Evolutionary conservation across 2,797 vertebrate species (phyloP), one percentile per base, ranked within the genome.

Genomic region (Hozukius guyotensis): DNA sequence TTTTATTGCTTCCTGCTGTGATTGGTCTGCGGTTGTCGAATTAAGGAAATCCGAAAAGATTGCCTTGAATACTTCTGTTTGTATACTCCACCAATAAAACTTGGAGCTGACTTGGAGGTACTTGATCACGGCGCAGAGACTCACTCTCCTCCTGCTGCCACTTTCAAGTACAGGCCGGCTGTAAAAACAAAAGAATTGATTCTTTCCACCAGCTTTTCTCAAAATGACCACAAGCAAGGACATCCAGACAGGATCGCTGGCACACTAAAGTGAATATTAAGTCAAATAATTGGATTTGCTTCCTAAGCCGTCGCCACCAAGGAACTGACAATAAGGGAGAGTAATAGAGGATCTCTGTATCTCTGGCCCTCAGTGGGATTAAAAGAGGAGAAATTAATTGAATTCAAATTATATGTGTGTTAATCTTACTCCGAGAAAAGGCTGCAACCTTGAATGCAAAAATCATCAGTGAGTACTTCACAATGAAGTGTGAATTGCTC

Each of bases 241-340:
- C 88, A 83, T 63, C 74, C 77, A 62, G 75, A n/a, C 62, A 53
- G 83, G 89, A 89, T 85, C 81, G 78, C 80, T 77, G 64, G 42
- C 59, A 77, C 80, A 70, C 80, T 80, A 89, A 93, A 92, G 87
- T 91, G 93, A 93, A 93, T 93, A 94, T 93, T 90, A 93, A 92
- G 82, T 89, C 77, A 89, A 93, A 91, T 94, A 94, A 95, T 92
- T 94, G 90, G 92, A 92, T 94, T 93, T 92, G 80, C 84, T 86
- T 90, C 75, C 82, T 89, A 84, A 93, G 92, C 88, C 42, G 27
- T 80, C 57, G n/a, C 84, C 91, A 87, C 85, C 38, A 31, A 90
- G 83, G 86, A 87, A 57, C 79, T 72, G 84, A 86, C 85, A 88
- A 88, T 81, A 71, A 87, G 63, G 57, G 81, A 88, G 79, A 85